Base-by-base conservation (phyloP, 2,113 vertebrate genomes). In the Prietella phreatophila region DNA sequence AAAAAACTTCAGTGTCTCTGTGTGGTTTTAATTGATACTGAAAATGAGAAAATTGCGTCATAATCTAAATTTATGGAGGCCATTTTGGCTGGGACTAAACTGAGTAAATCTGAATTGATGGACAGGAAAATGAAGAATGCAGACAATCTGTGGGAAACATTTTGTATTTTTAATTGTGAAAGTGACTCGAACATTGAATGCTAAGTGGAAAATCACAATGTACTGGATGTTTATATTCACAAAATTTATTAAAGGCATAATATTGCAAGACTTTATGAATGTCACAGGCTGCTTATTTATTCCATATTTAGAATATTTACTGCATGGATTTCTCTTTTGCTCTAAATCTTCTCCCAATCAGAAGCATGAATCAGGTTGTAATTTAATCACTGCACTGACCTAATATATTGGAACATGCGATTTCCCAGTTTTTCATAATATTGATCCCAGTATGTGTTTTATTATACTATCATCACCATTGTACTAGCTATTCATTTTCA, bases 201-300 rank as follows among this genome's bases (percentile, higher is more conserved):
- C 73, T n/a, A 50, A 78, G 25, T 78, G 25, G 13, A 11, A 11
- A 78, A 8, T 13, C 75, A 78, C 42, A 53, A 78, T 78, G 75
- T 25, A 50, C 75, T 78, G 75, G 25, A 53, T n/a, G 75, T 53
- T 78, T 17, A 91, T 92, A 91, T 85, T 87, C 76, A 75, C 92
- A 90, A 92, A 91, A 95, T 94, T 94, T 94, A 95, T 95, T 91
- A 89, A 94, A 91, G 91, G 90, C 90, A 91, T 89, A 36, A 42
- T 81, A 89, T 79, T 89, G 83, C 88, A 92, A 91, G 90, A 91
- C 93, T 91, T 90, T 87, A 82, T 56, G 15, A 93, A 93, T 92
- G 93, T 94, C 93, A 91, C 81, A 13, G 22, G 87, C 88, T 91
- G 85, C 87, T 89, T 88, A 15, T 90, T 84, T 89, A 92, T 93